These are phyloP conservation scores for Caenorhabditis uteleia DNA, from an alignment of 2,888 invertebrate species.

Conservation along the genomic window DNA sequence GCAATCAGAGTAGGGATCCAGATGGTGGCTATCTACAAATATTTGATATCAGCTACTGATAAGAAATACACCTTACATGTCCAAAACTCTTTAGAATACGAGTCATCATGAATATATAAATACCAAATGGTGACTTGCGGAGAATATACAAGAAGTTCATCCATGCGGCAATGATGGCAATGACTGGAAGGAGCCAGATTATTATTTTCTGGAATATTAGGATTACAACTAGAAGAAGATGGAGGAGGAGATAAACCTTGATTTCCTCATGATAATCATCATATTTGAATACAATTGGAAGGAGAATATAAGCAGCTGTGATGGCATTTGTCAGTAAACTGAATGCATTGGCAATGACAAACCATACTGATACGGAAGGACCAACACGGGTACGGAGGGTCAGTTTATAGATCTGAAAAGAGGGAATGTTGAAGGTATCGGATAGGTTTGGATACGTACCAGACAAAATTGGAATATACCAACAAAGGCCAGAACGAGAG, in stretches of 20 bases:
- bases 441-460: slow-evolving; percentile 37
- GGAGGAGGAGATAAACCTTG: slow-evolving; percentile 52
- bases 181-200: slow-evolving; percentile 65
- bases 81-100: slow-evolving; percentile 61
- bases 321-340: slow-evolving; percentile 60
- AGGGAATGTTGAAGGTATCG: neutral
- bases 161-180: slow-evolving; percentile 67
- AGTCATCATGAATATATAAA: slow-evolving; percentile 69
- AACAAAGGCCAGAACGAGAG: slow-evolving; percentile 55
- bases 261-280: slow-evolving; percentile 62
- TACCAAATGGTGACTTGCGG: slow-evolving; percentile 63
- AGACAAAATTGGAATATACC: slow-evolving; percentile 58
- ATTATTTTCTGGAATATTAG: slow-evolving; percentile 46
- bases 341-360: slow-evolving; percentile 58
- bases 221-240: neutral
- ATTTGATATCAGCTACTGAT: neutral
- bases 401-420: slow-evolving; percentile 60
- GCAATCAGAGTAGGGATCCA: slow-evolving; percentile 67
- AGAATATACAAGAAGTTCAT: slow-evolving; percentile 57
- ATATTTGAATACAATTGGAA: slow-evolving; percentile 60
- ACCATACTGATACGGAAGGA: slow-evolving; percentile 56
- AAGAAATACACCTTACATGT: slow-evolving; percentile 40
- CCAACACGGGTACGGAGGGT: slow-evolving; percentile 53
- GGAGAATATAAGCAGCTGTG: slow-evolving; percentile 63
- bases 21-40: slow-evolving; percentile 62